Percentiles rank a stretch among this genome's conserved stretches.
These are phyloP conservation scores for Euthynnus affinis DNA, from an alignment of 2,797 vertebrate species.

Conservation along the genomic window DNA sequence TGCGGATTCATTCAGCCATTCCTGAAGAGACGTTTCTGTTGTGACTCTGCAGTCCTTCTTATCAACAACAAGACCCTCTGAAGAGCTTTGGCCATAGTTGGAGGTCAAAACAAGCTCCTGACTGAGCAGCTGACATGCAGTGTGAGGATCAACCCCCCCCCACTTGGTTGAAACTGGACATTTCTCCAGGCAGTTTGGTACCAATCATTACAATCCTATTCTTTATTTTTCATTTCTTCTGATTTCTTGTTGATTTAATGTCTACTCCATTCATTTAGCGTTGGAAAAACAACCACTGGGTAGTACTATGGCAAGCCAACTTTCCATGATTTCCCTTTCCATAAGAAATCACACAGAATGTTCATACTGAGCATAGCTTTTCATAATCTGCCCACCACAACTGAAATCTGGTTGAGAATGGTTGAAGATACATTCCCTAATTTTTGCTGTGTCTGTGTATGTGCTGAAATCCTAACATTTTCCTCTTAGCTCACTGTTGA, in stretches of 20 bases:
- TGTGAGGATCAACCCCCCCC: not conserved
- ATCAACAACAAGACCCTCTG: slow-evolving; percentile 61
- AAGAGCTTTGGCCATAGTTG: slow-evolving; percentile 37
- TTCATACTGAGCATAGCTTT: not conserved
- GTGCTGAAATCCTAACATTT: not conserved
- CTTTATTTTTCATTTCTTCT: slow-evolving; percentile 44
- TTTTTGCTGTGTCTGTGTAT: not conserved
- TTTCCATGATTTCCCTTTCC: not conserved
- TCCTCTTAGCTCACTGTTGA: slow-evolving; percentile 2
- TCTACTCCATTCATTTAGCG: not conserved
- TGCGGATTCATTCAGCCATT: slow-evolving; percentile 54
- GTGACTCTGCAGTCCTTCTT: slow-evolving; percentile 14
- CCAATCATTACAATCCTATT: slow-evolving; percentile 49
- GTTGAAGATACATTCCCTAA: not conserved
- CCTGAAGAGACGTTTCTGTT: slow-evolving; percentile 51
- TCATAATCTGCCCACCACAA: not conserved
- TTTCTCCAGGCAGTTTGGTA: slow-evolving; percentile 62
- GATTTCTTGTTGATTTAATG: slow-evolving; percentile 13
- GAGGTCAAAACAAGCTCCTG: slow-evolving; percentile 54
- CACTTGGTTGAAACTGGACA: slow-evolving; percentile 12
- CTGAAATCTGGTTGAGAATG: not conserved
- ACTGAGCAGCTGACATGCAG: slow-evolving; percentile 36
- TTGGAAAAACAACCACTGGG: not conserved
- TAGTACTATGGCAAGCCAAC: not conserved
- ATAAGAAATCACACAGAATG: slow-evolving; percentile 1